A percentile compares a stretch with the other conserved stretches of the same genome.
These are phyloP conservation scores for Dermatemys mawii DNA, from an alignment of 2,113 vertebrate genomes.

Conservation along the genomic window DNA sequence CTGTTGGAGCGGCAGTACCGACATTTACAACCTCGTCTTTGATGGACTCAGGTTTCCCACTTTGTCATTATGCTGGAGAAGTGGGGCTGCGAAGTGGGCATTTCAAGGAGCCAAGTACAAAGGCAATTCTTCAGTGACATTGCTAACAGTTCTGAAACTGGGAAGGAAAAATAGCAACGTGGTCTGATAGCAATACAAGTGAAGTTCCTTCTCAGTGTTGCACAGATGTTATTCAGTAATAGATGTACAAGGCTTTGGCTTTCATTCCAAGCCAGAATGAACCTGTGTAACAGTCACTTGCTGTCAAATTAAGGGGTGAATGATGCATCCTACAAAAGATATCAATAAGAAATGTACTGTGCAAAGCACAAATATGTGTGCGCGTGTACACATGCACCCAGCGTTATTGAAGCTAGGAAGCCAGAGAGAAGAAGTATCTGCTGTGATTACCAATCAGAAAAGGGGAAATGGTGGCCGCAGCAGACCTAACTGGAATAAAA, in stretches of 20 bases:
- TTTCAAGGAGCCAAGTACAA: neutral
- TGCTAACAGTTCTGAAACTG: accelerated
- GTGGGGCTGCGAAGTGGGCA: neutral
- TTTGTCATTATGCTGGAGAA: neutral
- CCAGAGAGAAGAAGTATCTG: neutral
- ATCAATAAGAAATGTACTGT: neutral
- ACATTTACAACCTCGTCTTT: neutral
- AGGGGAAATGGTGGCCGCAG: neutral
- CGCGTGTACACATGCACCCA: neutral
- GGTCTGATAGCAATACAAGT: neutral
- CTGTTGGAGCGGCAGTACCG: neutral
- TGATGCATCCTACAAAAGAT: neutral
- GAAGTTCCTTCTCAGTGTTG: neutral
- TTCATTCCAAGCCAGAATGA: neutral
- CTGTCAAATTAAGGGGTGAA: neutral
- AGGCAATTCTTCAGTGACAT: accelerated
- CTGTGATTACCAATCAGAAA: neutral
- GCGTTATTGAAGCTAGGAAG: neutral
- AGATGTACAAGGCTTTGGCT: neutral
- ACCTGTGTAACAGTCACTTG: neutral
- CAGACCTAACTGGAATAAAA: neutral
- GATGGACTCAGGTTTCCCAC: neutral
- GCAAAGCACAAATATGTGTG: neutral
- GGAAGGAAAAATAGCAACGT: neutral
- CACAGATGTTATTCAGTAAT: neutral